Conservation (phyloP, 1,140 invertebrate genomes). For the Lepidotrigona ventralis region DNA sequence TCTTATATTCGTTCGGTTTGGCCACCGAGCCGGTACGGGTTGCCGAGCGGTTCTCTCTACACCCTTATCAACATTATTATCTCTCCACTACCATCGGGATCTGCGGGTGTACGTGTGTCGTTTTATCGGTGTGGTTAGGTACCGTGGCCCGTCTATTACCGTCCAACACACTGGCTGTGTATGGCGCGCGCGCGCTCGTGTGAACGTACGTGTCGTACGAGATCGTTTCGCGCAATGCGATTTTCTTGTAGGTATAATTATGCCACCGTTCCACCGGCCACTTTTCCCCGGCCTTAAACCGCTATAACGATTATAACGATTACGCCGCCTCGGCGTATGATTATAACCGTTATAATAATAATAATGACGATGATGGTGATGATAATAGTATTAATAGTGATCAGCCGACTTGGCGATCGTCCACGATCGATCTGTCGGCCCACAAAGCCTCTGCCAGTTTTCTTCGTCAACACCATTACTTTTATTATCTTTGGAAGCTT, state of each 20-base stretch:
- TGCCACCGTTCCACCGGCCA: constrained; percentile 33
- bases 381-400: constrained; percentile 32
- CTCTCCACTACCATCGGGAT: constrained; percentile 68
- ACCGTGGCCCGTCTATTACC: constrained; percentile 29
- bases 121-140: constrained; percentile 40
- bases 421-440: constrained; percentile 27
- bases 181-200: background rate
- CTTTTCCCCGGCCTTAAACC: constrained; percentile 17
- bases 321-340: background rate
- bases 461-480: background rate
- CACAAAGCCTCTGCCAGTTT: background rate
- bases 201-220: constrained; percentile 68
- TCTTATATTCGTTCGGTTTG: constrained; percentile 44
- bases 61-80: constrained; percentile 81
- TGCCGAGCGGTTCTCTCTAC: constrained; percentile 64
- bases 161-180: background rate
- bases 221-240: constrained; percentile 71
- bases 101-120: constrained; percentile 3
- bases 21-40: constrained; percentile 35
- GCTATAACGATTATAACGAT: constrained; percentile 23
- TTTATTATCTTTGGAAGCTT: background rate
- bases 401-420: constrained; percentile 47
- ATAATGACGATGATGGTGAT: constrained; percentile 26
- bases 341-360: constrained; percentile 57
- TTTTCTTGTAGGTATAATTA: constrained; percentile 74